Evolutionary conservation across 2,113 vertebrate genomes (phyloP).

Genomic region (Zeus faber): DNA sequence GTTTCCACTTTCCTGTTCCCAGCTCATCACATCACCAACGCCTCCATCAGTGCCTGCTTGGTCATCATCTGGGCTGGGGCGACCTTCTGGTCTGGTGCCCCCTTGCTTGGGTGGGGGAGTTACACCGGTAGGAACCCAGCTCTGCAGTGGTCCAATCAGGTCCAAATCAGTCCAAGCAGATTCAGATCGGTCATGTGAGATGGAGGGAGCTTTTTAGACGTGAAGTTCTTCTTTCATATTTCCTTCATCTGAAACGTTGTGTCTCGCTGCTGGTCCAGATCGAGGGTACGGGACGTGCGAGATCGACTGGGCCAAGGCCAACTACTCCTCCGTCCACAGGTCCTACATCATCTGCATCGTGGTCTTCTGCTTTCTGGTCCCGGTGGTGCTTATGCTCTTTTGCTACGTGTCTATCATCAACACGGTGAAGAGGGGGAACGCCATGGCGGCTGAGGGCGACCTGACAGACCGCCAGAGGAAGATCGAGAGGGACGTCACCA

Average conservation of each 20-base stretch:
- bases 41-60: constrained; percentile 67
- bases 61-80: constrained; percentile 77
- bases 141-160: neutral
- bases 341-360: constrained; percentile 78
- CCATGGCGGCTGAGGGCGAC: constrained; percentile 60
- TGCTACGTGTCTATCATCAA: constrained; percentile 80
- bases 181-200: neutral
- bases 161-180: neutral
- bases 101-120: constrained; percentile 83
- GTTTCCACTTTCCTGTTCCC: too few species aligned
- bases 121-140: constrained; percentile 74
- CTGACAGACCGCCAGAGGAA: constrained; percentile 78
- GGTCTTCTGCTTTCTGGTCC: constrained; percentile 76
- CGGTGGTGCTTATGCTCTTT: constrained; percentile 74
- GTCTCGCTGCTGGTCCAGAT: constrained; percentile 53
- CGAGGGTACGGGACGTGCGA: constrained; percentile 80
- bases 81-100: constrained; percentile 82
- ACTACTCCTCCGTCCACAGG: constrained; percentile 74
- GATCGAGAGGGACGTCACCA: constrained; percentile 74
- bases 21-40: constrained; percentile 75
- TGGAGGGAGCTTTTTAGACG: neutral
- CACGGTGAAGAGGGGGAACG: constrained; percentile 78
- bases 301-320: constrained; percentile 82
- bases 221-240: too few species aligned
- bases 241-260: too few species aligned